Evolutionary conservation across 2,113 vertebrate genomes (phyloP).

Genomic region (Corythaixoides concolor): DNA sequence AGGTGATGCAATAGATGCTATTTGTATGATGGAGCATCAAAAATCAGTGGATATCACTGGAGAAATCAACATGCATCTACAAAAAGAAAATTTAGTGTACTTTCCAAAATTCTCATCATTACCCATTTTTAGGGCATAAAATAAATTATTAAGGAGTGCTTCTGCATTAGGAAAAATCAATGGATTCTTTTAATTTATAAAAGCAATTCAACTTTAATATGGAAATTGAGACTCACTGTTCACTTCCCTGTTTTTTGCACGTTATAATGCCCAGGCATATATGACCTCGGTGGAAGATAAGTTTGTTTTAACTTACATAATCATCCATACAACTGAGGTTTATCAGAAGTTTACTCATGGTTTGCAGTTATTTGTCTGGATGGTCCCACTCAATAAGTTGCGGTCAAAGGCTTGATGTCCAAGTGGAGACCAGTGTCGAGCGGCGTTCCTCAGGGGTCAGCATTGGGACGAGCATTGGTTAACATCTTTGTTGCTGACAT

Average conservation of each 20-base stretch:
- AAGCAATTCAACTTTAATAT: not conserved
- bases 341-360: not conserved
- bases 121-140: not conserved
- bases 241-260: not conserved
- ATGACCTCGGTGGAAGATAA: not conserved
- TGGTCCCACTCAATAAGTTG: too few relatives aligned
- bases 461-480: too few relatives aligned
- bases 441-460: too few relatives aligned
- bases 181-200: not conserved
- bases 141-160: not conserved
- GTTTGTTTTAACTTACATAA: not conserved
- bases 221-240: not conserved
- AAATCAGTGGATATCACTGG: not conserved
- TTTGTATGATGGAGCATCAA: not conserved
- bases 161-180: not conserved
- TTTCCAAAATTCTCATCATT: not conserved
- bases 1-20: not conserved
- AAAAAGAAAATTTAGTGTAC: not conserved
- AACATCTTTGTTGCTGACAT: too few relatives aligned
- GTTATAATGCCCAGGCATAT: not conserved
- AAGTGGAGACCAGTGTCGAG: too few relatives aligned
- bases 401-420: too few relatives aligned
- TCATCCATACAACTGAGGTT: not conserved
- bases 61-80: fast-evolving
- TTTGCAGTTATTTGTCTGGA: not conserved